phyloP scores from a whole-genome alignment of 2,888 invertebrate species.

The Aspidapion aeneum region DNA sequence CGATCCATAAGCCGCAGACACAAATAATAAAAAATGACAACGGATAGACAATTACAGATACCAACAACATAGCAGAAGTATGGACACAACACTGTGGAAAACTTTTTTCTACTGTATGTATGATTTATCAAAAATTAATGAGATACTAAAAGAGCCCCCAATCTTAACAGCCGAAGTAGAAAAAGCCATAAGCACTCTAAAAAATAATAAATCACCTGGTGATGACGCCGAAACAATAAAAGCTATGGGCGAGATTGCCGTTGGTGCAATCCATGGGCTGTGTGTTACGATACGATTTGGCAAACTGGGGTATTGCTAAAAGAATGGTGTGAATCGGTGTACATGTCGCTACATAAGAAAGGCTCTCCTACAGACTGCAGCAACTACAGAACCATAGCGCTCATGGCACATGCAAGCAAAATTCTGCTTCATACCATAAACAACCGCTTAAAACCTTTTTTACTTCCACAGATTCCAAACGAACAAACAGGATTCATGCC shows the following conservation, averaged over 20 bases:
- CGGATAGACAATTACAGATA: too few species aligned
- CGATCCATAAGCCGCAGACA: too few species aligned
- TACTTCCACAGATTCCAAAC: conserved; percentile 14
- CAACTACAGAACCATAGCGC: conserved; percentile 11
- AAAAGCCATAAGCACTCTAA: conserved; percentile 4
- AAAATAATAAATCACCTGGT: too few species aligned
- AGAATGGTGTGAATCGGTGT: conserved; percentile 12
- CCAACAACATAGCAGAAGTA: conserved; percentile 12
- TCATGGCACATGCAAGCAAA: too few species aligned
- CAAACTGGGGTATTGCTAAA: too few species aligned
- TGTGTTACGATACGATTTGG: conserved; percentile 4
- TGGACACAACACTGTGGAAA: conserved; percentile 10
- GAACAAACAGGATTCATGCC: conserved; percentile 12
- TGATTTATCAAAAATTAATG: conserved; percentile 8
- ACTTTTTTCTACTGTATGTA: background rate
- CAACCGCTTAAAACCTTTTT: conserved; percentile 6
- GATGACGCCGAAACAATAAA: too few species aligned
- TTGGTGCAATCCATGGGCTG: conserved; percentile 4
- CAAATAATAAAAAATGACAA: too few species aligned
- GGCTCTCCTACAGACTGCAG: too few species aligned
- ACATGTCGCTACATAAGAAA: conserved; percentile 7
- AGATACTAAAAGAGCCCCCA: conserved; percentile 5
- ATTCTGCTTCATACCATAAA: conserved; percentile 5
- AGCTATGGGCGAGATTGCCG: conserved; percentile 4
- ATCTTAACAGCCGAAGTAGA: background rate